phyloP scores from a whole-genome alignment of 2,888 invertebrate genomes.

The Cheilosia vernalis region DNA sequence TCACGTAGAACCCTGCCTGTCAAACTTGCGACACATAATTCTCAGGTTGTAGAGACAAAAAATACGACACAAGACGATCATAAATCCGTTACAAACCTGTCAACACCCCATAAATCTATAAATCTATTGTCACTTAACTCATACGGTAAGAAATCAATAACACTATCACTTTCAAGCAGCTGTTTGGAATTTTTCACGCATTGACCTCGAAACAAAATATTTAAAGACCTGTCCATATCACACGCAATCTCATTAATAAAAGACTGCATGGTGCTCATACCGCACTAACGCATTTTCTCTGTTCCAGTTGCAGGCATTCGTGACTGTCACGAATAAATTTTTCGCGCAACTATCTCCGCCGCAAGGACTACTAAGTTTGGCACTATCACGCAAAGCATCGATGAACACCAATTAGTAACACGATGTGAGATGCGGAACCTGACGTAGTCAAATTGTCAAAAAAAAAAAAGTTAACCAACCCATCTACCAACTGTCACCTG shows the following conservation, averaged over 20 bases:
- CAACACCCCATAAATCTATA: conserved; percentile 39
- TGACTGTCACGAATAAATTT: conserved; percentile 65
- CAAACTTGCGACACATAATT: neutral
- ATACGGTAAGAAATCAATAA: conserved; percentile 1
- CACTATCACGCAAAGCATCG: conserved; percentile 11
- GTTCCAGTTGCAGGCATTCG: conserved; percentile 27
- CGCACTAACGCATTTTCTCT: conserved; percentile 24
- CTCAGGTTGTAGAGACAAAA: neutral
- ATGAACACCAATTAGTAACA: conserved; percentile 34
- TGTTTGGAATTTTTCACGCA: conserved; percentile 12
- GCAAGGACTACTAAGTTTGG: conserved; percentile 14
- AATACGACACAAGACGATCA: neutral
- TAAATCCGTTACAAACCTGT: conserved; percentile 6
- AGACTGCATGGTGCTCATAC: conserved; percentile 21
- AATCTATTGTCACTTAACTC: conserved; percentile 24
- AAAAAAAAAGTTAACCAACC: too few relatives aligned
- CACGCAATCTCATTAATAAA: conserved; percentile 45
- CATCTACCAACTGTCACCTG: neutral
- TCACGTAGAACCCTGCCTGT: neutral
- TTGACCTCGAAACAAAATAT: conserved; percentile 54
- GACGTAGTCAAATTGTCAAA: neutral
- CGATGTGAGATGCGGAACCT: neutral
- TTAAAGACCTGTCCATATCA: conserved; percentile 27
- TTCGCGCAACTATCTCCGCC: conserved; percentile 23
- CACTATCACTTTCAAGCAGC: conserved; percentile 45